Percentiles rank a stretch among this genome's conserved stretches.
These are phyloP conservation scores for Macropis europaea DNA, from an alignment of 2,888 invertebrate genomes.

Conservation along the genomic window DNA sequence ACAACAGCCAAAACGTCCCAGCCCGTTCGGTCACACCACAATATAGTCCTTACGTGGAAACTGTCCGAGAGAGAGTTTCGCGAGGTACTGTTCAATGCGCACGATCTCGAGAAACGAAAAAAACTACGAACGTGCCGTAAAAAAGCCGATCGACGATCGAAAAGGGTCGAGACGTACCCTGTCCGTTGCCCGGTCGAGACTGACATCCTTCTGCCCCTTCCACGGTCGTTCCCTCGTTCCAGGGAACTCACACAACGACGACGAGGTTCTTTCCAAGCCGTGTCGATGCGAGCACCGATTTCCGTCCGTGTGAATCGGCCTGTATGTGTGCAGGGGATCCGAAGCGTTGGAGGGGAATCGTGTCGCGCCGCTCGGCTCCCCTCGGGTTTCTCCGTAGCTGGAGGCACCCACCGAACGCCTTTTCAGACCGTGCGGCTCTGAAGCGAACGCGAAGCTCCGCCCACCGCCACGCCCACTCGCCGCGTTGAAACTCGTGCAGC, in stretches of 20 bases:
- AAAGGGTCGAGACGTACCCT: conserved; percentile 49
- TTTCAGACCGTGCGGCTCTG: conserved; percentile 17
- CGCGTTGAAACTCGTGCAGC: not conserved
- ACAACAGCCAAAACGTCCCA: not conserved
- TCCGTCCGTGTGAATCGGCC: not conserved
- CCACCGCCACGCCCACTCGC: conserved; percentile 21
- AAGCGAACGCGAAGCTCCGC: conserved; percentile 27
- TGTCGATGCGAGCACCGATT: not conserved
- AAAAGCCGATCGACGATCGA: conserved; percentile 4
- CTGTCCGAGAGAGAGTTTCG: not conserved
- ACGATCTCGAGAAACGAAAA: not conserved
- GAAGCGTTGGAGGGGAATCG: conserved; percentile 14
- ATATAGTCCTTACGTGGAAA: too few relatives aligned
- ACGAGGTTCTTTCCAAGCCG: not conserved
- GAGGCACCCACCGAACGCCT: conserved; percentile 8
- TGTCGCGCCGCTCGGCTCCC: conserved; percentile 22
- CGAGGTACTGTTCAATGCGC: not conserved
- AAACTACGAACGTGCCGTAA: not conserved
- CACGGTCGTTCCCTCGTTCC: conserved; percentile 46
- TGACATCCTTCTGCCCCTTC: conserved; percentile 70
- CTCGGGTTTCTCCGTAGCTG: conserved; percentile 13
- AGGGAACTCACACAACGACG: conserved; percentile 25
- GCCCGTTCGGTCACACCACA: not conserved
- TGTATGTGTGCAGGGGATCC: not conserved
- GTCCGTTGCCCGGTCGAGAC: conserved; percentile 71